Evolutionary conservation across 2,113 vertebrate species (phyloP).

Genomic region (Poeciliopsis retropinna): DNA sequence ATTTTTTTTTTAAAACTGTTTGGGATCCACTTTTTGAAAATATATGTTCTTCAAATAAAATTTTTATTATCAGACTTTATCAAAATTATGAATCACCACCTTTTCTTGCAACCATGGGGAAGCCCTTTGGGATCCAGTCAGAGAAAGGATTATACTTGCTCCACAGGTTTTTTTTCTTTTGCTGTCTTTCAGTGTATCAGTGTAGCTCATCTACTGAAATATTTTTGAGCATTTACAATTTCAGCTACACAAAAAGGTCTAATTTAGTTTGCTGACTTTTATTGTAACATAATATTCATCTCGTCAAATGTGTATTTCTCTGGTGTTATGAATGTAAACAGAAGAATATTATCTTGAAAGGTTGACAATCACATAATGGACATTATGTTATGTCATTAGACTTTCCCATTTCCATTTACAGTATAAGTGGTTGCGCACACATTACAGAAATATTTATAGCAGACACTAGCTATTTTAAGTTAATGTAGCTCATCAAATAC

Average conservation of each 20-base stretch:
- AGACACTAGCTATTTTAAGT: background rate
- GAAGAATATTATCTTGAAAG: too few relatives aligned
- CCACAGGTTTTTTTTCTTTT: background rate
- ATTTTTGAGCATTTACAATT: background rate
- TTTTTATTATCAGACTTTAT: background rate
- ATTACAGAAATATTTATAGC: background rate
- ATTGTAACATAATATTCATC: too few relatives aligned
- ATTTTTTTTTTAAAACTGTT: background rate
- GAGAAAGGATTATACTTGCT: background rate
- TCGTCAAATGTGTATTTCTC: too few relatives aligned
- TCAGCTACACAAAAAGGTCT: background rate
- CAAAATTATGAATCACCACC: background rate
- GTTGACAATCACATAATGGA: too few relatives aligned
- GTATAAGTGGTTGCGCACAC: background rate
- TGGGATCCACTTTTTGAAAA: accelerated
- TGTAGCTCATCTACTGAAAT: background rate
- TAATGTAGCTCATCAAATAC: background rate
- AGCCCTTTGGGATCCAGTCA: background rate
- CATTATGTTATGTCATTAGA: too few relatives aligned
- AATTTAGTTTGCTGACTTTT: too few relatives aligned
- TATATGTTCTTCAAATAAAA: background rate
- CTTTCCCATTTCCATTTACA: background rate
- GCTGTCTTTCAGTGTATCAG: background rate
- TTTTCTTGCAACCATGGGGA: background rate
- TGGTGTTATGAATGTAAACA: too few relatives aligned